Conservation (phyloP, 2,888 invertebrate genomes). For the Drosophila conformis region DNA sequence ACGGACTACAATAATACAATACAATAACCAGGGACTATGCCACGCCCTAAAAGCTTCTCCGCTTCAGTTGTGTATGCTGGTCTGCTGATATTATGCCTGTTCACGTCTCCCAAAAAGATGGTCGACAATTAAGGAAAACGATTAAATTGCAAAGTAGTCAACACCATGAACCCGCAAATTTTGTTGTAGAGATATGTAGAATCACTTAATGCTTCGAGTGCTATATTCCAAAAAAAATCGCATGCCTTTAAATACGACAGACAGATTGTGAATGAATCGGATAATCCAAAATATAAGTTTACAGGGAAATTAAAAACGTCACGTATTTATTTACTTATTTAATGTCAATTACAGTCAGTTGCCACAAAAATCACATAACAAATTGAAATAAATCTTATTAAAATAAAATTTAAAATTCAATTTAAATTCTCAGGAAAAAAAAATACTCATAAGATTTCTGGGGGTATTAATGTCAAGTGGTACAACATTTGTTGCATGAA, state of each 20-base stretch:
- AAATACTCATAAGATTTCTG: not conserved
- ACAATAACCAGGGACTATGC: not conserved
- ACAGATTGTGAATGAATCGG: not conserved
- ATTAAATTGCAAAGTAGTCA: slow-evolving; percentile 77
- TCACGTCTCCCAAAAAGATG: slow-evolving; percentile 32
- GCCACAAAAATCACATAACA: not conserved
- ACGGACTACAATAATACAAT: slow-evolving; percentile 6
- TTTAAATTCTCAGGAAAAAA: not conserved
- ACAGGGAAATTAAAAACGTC: not conserved
- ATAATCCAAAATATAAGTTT: not conserved
- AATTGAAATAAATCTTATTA: not conserved
- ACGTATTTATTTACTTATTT: not conserved
- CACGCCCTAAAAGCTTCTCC: slow-evolving; percentile 8
- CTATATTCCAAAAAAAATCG: not conserved
- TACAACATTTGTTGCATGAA: not conserved
- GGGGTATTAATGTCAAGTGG: not conserved
- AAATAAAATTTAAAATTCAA: not conserved
- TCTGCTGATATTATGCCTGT: slow-evolving; percentile 47
- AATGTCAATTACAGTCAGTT: not conserved
- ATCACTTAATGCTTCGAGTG: not conserved
- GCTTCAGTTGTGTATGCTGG: not conserved
- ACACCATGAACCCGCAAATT: slow-evolving; percentile 47
- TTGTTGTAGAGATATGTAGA: slow-evolving; percentile 6
- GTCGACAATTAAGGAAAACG: slow-evolving; percentile 76
- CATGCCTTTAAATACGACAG: not conserved